Base-by-base conservation (phyloP, 1,140 invertebrate genomes). In the Telenomus remus region DNA sequence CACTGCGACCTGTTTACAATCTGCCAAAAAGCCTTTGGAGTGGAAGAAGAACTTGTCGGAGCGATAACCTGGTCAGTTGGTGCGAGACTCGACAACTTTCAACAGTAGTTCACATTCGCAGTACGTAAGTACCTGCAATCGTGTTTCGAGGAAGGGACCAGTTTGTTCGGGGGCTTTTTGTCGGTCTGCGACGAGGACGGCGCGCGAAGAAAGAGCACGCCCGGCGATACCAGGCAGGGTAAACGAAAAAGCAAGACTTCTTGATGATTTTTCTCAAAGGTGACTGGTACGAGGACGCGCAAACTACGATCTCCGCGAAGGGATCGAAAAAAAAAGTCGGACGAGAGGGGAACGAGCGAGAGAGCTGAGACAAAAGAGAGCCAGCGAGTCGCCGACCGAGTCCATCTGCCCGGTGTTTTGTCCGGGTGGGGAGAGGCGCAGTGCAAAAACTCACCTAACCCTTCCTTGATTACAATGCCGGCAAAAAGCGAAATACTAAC, bases 401-500 rank as follows among this genome's bases (percentile, higher is more conserved):
- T 88, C 87, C 86, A 88, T 88, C 87, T 87, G 87, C 84, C 85
- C 81, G 84, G 80, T 86, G 86, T 88, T 88, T 87, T 88, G 86
- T 85, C 81, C 84, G 70, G 79, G 79, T 80, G 80, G 80, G 71
- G 71, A 27, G 19, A 74, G 78, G 59, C 71, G 63, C 3, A 48
- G 72, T 78, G 82, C 86, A 88, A 88, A 88, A 88, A 87, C 86
- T 86, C 84, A 84, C 85, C 87, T 88, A 88, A 87, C 87, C 87
- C 87, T 88, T 88, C 86, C 87, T 87, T 88, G 87, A 88, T 88
- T 88, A 88, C 87, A 88, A 88, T 88, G 83, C 82, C 82, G 72
- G 86, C 83, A 88, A 88, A 88, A 88, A 88, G 85, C 84, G 84
- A 88, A 88, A 88, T 88, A 87, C 86, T 88, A 88, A 88, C 87